Base-by-base conservation (phyloP, 1,140 invertebrate genomes). In the Dreissena rostriformis region DNA sequence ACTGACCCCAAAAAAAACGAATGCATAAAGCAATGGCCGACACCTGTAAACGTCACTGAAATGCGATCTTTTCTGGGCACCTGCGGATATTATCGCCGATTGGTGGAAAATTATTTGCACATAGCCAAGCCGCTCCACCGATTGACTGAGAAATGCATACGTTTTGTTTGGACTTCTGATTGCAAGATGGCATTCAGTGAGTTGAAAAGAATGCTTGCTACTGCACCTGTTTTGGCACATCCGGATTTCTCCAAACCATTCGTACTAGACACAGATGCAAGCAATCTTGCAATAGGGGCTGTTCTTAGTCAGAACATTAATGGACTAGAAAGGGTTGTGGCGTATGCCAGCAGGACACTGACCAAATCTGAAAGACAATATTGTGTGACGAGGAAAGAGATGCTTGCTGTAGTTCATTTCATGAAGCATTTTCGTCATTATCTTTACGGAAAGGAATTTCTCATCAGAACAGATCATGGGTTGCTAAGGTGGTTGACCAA, bases 221-320 rank as follows among this genome's bases (percentile, higher is more conserved):
- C 12, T 0, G 15, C 82, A 28, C 87, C 91, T 10, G 73, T 89
- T 29, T 72, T 92, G 63, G 53, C 26, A 52, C 86, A 87, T 72
- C 90, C 91, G 22, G 84, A 92, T 82, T 87, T 89, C 63, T 67
- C 39, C 5, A 80, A 91, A 84, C 86, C 83, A 0, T 92, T 92
- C 52, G 91, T 90, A 1, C 81, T 94, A 0, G 90, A 92, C 52
- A 92, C 91, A 0, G 94, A 94, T 86, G 93, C 93, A 29, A 92
- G 91, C 29, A 86, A 91, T 12, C 84, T 87, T 86, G 90, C 91
- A 15, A 84, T 94, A 52, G 91, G 91, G 11, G 93, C 90, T 26
- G 90, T 92, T 11, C 63, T 94, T 15, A 86, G 89, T 24, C 92
- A 94, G 85, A 82, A 88, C 7, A 52, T 87, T 19, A 83, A 90